Conservation (phyloP, 2,797 vertebrate genomes). For the Pseudomugil tenellus region DNA sequence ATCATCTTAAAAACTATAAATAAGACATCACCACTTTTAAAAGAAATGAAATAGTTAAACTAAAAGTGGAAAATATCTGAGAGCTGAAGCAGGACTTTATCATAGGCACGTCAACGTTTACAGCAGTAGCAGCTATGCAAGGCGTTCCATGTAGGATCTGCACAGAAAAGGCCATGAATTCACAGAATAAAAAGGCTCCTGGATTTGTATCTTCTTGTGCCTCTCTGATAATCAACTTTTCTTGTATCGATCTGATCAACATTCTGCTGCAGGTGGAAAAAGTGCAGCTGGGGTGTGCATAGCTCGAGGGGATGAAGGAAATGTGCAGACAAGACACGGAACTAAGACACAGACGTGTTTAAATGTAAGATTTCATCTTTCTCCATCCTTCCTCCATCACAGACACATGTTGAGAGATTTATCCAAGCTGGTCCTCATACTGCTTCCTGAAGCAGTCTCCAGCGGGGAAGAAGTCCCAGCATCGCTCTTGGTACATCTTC, state of each 20-base stretch:
- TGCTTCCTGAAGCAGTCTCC: conserved; percentile 96
- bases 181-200: conserved; percentile 60
- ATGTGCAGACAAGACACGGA: conserved; percentile 50
- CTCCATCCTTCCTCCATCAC: conserved; percentile 12
- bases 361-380: conserved; percentile 21
- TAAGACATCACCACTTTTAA: conserved; percentile 39
- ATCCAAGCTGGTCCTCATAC: conserved; percentile 94
- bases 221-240: conserved; percentile 32
- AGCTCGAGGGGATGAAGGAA: conserved; percentile 63
- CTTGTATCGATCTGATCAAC: conserved; percentile 24
- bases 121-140: conserved; percentile 65
- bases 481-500: conserved; percentile 93
- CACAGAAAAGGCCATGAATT: conserved; percentile 70
- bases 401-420: conserved; percentile 37
- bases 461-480: no score
- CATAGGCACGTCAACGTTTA: conserved; percentile 80
- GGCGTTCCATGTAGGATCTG: conserved; percentile 59
- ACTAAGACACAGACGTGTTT: conserved; percentile 49
- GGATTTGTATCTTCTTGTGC: conserved; percentile 32
- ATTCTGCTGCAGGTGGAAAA: conserved; percentile 48
- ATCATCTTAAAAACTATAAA: conserved; percentile 36
- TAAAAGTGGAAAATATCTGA: conserved; percentile 27
- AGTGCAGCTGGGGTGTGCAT: conserved; percentile 70
- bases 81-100: conserved; percentile 67
- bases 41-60: conserved; percentile 48